These are phyloP conservation scores for Archips crataeganus DNA, from an alignment of 2,888 invertebrate genomes.

Conservation along the genomic window DNA sequence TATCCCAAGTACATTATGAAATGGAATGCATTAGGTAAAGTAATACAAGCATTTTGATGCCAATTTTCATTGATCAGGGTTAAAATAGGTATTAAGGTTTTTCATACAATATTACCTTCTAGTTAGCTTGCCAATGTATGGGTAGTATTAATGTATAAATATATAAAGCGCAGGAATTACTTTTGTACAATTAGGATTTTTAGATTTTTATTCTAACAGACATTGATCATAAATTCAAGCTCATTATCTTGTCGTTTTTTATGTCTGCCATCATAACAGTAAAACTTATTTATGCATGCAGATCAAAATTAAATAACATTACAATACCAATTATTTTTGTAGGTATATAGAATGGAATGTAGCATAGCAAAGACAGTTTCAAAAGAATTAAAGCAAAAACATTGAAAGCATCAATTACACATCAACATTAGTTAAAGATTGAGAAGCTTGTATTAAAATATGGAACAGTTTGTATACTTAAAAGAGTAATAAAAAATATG, in stretches of 20 bases:
- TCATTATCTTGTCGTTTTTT: not conserved
- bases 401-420: conserved; percentile 21
- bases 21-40: conserved; percentile 70
- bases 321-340: not conserved
- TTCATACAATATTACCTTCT: not conserved
- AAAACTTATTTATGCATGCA: not conserved
- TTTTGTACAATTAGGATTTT: not conserved
- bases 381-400: not conserved
- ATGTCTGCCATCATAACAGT: not conserved
- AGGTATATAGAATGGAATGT: conserved; percentile 46
- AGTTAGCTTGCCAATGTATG: not conserved
- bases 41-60: conserved; percentile 1
- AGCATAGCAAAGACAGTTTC: conserved; percentile 14
- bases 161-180: not conserved
- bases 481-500: not conserved
- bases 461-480: not conserved
- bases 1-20: conserved; percentile 55
- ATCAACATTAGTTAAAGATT: not conserved
- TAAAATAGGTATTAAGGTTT: not conserved
- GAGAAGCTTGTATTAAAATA: not conserved
- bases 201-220: not conserved
- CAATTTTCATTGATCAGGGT: not conserved
- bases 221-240: not conserved
- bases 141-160: not conserved
- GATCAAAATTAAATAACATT: not conserved